Base-by-base conservation (phyloP, 2,888 invertebrate species). In the Philonicus albiceps region DNA sequence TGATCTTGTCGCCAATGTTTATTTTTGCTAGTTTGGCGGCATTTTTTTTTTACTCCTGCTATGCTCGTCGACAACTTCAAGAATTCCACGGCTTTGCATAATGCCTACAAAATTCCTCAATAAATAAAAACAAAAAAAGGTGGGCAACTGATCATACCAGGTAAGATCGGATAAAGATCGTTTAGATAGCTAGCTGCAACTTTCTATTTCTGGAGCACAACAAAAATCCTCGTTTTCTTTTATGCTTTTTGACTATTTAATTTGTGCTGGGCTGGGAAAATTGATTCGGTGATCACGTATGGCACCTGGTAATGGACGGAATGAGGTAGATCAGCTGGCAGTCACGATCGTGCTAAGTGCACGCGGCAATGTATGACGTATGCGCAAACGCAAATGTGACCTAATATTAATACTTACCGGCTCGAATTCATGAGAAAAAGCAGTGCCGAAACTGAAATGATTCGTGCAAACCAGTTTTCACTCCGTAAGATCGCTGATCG, bases 171-270 rank as follows among this genome's bases (percentile, higher is more conserved):
- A 64, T 64, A 64, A 64, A 64, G 27, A 64, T 64, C 64, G 64
- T 11, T 22, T 22, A 64, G 64, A 64, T 64, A 64, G 8, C 64
- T 76, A 19, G 19, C 40, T 76, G 43, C 76, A 76, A 76, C 76
- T 76, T 76, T 76, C 76, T 76, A 76, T 76, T 76, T 76, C 76
- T 74, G 76, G 34, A 43, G 76, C 8, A n/a, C 43, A 76, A 76
- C 22, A 76, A 40, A 73, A 73, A 73, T 49, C 49, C 49, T 49
- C 49, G 49, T 43, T 76, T 76, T 11, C n/a, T 76, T 76, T 76
- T 76, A 7, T 76, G 40, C n/a, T 19, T 40, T 75, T 49, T 49
- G 49, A 40, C 76, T 76, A 40, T 40, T 76, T 76, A 27, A 34
- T 76, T 40, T 34, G 40, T 37, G 37, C 76, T n/a, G n/a, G 34